These are phyloP conservation scores for Myiopsitta monachus DNA, from an alignment of 2,113 vertebrate genomes.

Conservation along the genomic window DNA sequence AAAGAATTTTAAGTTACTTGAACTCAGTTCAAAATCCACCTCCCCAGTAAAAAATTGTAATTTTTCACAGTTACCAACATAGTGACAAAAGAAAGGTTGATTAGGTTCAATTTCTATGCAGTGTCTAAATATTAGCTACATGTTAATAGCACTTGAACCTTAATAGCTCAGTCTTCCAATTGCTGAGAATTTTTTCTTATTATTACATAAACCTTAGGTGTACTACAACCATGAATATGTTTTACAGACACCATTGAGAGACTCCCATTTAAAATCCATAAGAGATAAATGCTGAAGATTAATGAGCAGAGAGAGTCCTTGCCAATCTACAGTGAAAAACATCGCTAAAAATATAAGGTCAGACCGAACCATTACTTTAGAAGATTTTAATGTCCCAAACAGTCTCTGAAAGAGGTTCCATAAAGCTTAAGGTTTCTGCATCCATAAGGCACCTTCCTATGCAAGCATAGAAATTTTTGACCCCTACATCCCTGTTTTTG, in stretches of 20 bases:
- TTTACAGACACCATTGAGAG: background rate
- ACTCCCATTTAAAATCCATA: background rate
- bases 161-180: background rate
- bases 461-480: background rate
- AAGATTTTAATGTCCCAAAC: background rate
- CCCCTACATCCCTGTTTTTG: background rate
- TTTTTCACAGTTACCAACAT: background rate
- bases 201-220: background rate
- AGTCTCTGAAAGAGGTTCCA: background rate
- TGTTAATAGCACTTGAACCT: background rate
- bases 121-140: background rate
- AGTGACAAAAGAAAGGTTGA: background rate
- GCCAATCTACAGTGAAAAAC: background rate
- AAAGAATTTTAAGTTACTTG: background rate
- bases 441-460: background rate
- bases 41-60: background rate
- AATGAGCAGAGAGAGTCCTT: background rate
- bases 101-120: background rate
- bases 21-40: background rate
- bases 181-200: background rate
- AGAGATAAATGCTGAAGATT: background rate
- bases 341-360: background rate
- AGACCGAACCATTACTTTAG: background rate
- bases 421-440: background rate
- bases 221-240: background rate